Conservation (phyloP, 2,888 invertebrate genomes). For the Pyrrhia umbra region DNA sequence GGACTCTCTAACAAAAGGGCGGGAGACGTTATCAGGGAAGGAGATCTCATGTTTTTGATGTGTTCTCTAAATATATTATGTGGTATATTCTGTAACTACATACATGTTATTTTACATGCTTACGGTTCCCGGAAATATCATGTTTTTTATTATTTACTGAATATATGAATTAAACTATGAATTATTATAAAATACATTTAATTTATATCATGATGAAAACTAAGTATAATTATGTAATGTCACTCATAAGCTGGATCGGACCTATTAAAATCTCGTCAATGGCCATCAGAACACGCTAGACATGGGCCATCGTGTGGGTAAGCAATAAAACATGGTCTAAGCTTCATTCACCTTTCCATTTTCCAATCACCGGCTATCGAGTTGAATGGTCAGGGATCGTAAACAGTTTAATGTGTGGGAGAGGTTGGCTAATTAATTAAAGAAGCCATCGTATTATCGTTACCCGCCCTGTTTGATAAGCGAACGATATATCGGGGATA, state of each 20-base stretch:
- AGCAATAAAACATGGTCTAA: slow-evolving; percentile 46
- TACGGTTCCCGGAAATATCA: slow-evolving; percentile 7
- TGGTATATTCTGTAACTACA: slow-evolving; percentile 56
- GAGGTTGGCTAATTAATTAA: slow-evolving; percentile 86
- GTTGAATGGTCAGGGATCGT: slow-evolving; percentile 72
- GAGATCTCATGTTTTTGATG: slow-evolving; percentile 82
- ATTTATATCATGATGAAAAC: too few species aligned
- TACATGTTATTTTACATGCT: slow-evolving; percentile 32
- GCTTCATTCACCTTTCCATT: slow-evolving; percentile 52
- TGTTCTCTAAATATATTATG: slow-evolving; percentile 73
- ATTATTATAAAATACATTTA: too few species aligned
- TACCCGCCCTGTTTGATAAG: slow-evolving; percentile 73
- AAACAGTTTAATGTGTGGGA: slow-evolving; percentile 87
- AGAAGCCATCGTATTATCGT: slow-evolving; percentile 78
- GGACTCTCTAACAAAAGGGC: slow-evolving; percentile 82
- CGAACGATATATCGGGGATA: slow-evolving; percentile 56
- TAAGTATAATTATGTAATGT: background rate
- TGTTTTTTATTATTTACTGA: background rate
- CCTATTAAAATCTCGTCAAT: slow-evolving; percentile 8
- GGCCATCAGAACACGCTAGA: slow-evolving; percentile 2
- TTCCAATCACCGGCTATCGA: slow-evolving; percentile 61
- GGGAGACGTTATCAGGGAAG: slow-evolving; percentile 79
- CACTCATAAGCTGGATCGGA: background rate
- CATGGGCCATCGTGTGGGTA: slow-evolving; percentile 42
- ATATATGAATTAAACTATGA: background rate